Percentiles rank a stretch among this genome's conserved stretches.
phyloP scores from a whole-genome alignment of 2,888 invertebrate species.

The Phrixothrix hirtus region DNA sequence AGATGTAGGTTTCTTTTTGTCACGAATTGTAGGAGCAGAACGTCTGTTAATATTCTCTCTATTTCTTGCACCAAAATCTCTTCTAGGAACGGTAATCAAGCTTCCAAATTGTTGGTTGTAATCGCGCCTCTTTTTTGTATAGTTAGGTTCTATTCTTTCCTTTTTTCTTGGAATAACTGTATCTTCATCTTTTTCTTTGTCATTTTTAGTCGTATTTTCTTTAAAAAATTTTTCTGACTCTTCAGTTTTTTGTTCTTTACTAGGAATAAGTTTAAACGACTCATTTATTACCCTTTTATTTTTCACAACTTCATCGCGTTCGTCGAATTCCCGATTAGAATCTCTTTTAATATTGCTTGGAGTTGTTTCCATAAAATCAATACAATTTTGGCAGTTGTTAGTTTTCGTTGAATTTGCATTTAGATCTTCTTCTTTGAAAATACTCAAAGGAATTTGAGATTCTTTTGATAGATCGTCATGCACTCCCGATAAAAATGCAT shows the following conservation, averaged over 20 bases:
- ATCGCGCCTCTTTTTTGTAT: constrained; percentile 52
- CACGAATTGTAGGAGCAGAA: constrained; percentile 53
- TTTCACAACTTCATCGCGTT: constrained; percentile 34
- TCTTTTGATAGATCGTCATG: constrained; percentile 58
- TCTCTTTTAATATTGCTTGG: constrained; percentile 34
- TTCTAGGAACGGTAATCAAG: constrained; percentile 51
- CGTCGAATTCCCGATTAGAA: constrained; percentile 49
- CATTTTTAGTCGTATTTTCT: constrained; percentile 51
- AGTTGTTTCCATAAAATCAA: constrained; percentile 35
- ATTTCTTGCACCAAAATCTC: constrained; percentile 45
- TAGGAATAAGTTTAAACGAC: constrained; percentile 14
- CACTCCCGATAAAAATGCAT: constrained; percentile 64
- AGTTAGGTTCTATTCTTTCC: constrained; percentile 57
- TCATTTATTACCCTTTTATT: constrained; percentile 47
- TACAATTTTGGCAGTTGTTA: constrained; percentile 30
- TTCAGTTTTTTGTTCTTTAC: constrained; percentile 36
- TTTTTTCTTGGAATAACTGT: constrained; percentile 58
- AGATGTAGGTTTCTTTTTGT: constrained; percentile 55
- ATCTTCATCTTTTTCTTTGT: constrained; percentile 55
- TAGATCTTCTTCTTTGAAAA: constrained; percentile 30
- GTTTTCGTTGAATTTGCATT: constrained; percentile 19
- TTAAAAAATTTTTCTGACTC: constrained; percentile 52
- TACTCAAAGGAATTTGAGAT: constrained; percentile 5
- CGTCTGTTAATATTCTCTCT: constrained; percentile 50
- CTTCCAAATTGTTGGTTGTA: constrained; percentile 54